A percentile compares a stretch with the other conserved stretches of the same genome.
These are phyloP conservation scores for Fulica atra DNA, from an alignment of 2,113 vertebrate genomes.

Conservation along the genomic window DNA sequence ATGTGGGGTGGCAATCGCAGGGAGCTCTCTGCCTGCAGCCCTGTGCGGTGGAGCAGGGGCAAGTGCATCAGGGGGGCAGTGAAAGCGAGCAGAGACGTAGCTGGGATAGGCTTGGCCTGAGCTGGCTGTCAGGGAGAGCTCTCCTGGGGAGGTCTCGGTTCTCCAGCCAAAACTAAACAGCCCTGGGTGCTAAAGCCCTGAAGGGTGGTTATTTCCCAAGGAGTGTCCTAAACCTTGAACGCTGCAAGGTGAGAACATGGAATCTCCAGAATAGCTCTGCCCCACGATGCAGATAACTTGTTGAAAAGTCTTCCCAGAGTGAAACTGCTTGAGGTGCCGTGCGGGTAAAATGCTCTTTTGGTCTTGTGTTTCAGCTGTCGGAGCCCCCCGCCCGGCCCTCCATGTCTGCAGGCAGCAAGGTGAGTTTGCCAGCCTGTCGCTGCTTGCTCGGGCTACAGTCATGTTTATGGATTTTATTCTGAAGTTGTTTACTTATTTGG, in stretches of 20 bases:
- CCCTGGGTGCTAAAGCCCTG: not conserved
- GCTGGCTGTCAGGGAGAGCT: not conserved
- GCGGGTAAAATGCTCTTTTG: not conserved
- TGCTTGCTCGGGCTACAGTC: not conserved
- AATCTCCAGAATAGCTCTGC: not conserved
- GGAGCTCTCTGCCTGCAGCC: not conserved
- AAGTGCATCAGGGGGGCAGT: not conserved
- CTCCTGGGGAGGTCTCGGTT: not conserved
- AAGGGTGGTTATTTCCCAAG: not conserved
- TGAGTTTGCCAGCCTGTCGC: not conserved
- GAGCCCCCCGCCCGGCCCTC: not conserved
- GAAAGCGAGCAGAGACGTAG: not conserved
- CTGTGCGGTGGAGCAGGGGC: not conserved
- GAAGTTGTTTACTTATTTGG: slow-evolving; percentile 7
- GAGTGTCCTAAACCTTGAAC: not conserved
- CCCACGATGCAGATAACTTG: not conserved
- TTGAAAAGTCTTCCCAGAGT: not conserved
- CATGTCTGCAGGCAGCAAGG: slow-evolving; percentile 19
- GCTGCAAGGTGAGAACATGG: not conserved
- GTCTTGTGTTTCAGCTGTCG: slow-evolving; percentile 20
- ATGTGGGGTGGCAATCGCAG: not conserved
- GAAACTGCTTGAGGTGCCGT: not conserved
- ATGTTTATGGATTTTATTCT: not conserved
- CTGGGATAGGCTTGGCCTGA: not conserved
- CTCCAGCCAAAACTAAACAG: not conserved